phyloP scores from a whole-genome alignment of 2,888 invertebrate genomes.

The Bombylius major region DNA sequence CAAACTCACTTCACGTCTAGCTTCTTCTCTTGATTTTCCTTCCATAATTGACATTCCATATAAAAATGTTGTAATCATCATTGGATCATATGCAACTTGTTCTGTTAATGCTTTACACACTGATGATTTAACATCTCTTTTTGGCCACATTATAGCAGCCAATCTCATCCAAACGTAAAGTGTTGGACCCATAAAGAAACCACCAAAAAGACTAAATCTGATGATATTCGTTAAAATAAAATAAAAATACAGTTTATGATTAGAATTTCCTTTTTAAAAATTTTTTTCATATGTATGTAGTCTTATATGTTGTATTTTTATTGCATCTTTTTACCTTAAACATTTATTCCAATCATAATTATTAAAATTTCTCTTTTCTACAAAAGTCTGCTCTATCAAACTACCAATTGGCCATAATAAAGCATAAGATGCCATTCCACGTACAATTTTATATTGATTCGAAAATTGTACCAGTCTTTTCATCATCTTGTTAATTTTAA shows the following conservation, averaged over 20 bases:
- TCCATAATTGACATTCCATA: slow-evolving; percentile 47
- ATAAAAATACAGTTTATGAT: no score
- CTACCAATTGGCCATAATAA: slow-evolving; percentile 47
- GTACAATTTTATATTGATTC: slow-evolving; percentile 39
- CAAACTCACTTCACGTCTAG: slow-evolving; percentile 39
- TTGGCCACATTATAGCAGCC: slow-evolving; percentile 41
- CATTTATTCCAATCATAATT: slow-evolving; percentile 45
- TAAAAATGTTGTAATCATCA: slow-evolving; percentile 45
- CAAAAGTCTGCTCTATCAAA: slow-evolving; percentile 42
- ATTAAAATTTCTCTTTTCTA: slow-evolving; percentile 39
- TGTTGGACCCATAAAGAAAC: slow-evolving; percentile 54
- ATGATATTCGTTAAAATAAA: background rate
- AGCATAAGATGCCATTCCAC: slow-evolving; percentile 48
- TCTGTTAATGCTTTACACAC: slow-evolving; percentile 39
- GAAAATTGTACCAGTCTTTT: slow-evolving; percentile 37
- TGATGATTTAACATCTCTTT: slow-evolving; percentile 32
- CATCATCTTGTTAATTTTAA: slow-evolving; percentile 23
- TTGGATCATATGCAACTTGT: slow-evolving; percentile 47
- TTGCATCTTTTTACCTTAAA: slow-evolving; percentile 25
- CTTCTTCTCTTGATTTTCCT: slow-evolving; percentile 38
- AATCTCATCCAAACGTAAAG: slow-evolving; percentile 52
- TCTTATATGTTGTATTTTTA: background rate
- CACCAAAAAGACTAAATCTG: slow-evolving; percentile 52
- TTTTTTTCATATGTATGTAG: background rate
- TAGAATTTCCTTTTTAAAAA: background rate